Percentiles rank a stretch among this genome's conserved stretches.
Conservation (phyloP, 2,888 invertebrate genomes). For the Uloborus plumipes region DNA sequence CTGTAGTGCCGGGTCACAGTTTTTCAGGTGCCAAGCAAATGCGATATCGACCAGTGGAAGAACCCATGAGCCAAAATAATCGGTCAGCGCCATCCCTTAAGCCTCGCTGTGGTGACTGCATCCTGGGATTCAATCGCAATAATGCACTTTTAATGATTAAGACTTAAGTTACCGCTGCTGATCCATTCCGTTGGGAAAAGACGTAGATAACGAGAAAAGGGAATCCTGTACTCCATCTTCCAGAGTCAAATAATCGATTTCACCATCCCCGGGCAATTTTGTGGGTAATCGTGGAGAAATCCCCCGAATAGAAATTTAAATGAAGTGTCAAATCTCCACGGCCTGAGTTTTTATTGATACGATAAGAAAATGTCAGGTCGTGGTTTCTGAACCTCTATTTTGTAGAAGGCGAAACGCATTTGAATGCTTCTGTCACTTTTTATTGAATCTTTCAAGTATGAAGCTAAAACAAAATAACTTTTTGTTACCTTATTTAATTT, state of each 20-base stretch:
- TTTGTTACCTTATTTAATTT: no score
- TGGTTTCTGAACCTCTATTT: no score
- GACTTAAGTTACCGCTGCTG: constrained; percentile 61
- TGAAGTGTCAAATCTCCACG: constrained; percentile 58
- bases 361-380: constrained; percentile 26
- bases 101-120: constrained; percentile 52
- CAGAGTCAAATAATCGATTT: constrained; percentile 50
- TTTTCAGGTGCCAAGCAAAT: not conserved
- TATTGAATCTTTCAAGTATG: no score
- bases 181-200: constrained; percentile 42
- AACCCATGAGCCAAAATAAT: constrained; percentile 38
- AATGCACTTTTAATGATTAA: constrained; percentile 64
- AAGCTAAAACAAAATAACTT: no score
- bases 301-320: constrained; percentile 53
- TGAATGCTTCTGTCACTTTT: no score
- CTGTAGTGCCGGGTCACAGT: not conserved
- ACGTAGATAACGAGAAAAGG: constrained; percentile 57
- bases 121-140: constrained; percentile 54
- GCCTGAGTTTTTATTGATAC: constrained; percentile 49
- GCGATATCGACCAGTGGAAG: constrained; percentile 27
- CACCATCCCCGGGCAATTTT: constrained; percentile 48
- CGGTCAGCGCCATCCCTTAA: constrained; percentile 51
- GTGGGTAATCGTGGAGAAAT: constrained; percentile 56
- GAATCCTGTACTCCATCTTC: constrained; percentile 51
- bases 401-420: no score